Conservation (phyloP, 2,797 vertebrate species). For the Tragelaphus oryx region DNA sequence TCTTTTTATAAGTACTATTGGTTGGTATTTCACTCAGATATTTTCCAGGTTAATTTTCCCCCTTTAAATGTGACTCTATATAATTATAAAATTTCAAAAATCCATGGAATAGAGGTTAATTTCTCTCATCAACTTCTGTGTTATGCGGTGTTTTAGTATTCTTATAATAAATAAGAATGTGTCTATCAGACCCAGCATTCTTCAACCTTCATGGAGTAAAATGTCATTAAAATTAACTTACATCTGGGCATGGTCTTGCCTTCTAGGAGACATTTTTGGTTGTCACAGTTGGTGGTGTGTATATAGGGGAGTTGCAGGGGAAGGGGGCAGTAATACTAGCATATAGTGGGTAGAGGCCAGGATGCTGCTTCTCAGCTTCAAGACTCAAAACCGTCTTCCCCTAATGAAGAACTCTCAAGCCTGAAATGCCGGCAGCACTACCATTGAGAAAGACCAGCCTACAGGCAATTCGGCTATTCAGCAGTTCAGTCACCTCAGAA, state of each 20-base stretch:
- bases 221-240: neutral
- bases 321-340: neutral
- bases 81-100: neutral
- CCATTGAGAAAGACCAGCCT: neutral
- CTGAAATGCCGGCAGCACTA: neutral
- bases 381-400: accelerated
- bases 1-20: neutral
- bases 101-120: neutral
- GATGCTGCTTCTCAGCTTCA: neutral
- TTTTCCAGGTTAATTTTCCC: neutral
- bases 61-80: neutral
- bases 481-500: neutral
- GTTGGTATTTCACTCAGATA: neutral
- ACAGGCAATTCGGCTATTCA: neutral
- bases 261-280: neutral
- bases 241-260: neutral
- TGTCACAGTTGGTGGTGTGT: neutral
- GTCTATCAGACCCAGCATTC: neutral
- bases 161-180: neutral
- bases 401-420: neutral
- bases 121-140: neutral
- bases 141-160: neutral
- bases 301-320: accelerated
- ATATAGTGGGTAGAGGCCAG: neutral
- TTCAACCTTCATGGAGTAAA: neutral